These are phyloP conservation scores for Lumbricus terrestris DNA, from an alignment of 2,888 invertebrate genomes.

Conservation along the genomic window DNA sequence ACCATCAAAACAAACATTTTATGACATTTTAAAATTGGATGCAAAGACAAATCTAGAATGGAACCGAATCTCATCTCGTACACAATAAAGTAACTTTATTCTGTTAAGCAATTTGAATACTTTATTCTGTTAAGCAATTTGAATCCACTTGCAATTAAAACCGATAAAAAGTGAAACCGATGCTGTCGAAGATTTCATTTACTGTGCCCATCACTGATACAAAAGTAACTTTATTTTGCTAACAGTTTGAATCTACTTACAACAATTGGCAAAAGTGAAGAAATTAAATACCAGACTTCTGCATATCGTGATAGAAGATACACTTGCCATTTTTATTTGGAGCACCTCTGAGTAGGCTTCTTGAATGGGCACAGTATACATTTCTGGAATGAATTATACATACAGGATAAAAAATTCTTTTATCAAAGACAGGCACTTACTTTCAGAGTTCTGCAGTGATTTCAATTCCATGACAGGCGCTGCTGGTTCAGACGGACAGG, in stretches of 20 bases:
- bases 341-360: too few relatives aligned
- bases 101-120: too few relatives aligned
- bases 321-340: too few relatives aligned
- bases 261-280: background rate
- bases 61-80: too few relatives aligned
- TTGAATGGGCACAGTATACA: too few relatives aligned
- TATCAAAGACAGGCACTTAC: background rate
- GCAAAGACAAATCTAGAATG: background rate
- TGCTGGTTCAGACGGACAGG: background rate
- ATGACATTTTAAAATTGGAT: background rate
- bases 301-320: background rate
- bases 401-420: background rate
- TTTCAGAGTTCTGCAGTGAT: background rate
- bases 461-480: background rate
- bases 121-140: too few relatives aligned
- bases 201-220: background rate
- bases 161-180: background rate
- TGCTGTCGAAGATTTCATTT: background rate
- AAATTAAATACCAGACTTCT: background rate
- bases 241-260: background rate
- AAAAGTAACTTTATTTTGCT: background rate
- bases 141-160: too few relatives aligned
- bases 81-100: too few relatives aligned
- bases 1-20: background rate
- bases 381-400: too few relatives aligned